A percentile compares a stretch with the other conserved stretches of the same genome.
These are phyloP conservation scores for Molossus alvarezi DNA, from an alignment of 2,797 vertebrate species.

Conservation along the genomic window DNA sequence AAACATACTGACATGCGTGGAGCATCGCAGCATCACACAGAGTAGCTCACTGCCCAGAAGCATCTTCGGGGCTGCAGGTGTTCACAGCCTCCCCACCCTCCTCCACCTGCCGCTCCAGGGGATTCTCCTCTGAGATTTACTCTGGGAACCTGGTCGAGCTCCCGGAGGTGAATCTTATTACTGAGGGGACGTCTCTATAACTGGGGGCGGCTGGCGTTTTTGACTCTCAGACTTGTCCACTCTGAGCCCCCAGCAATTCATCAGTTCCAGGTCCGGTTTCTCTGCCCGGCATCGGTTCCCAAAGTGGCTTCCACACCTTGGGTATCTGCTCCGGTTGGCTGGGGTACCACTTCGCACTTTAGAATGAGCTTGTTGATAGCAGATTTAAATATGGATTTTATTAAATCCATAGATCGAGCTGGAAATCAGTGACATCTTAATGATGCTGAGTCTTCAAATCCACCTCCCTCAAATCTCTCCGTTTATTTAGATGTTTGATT, in stretches of 20 bases:
- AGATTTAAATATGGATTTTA: not conserved
- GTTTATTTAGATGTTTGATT: not conserved
- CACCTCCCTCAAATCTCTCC: not conserved
- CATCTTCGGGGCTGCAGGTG: too few species aligned
- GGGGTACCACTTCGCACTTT: too few species aligned
- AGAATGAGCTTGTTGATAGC: too few species aligned
- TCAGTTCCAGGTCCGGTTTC: too few species aligned
- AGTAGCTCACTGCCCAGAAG: too few species aligned
- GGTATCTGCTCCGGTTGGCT: not conserved
- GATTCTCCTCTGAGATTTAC: not conserved
- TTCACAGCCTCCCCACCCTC: not conserved
- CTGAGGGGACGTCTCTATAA: fast-evolving
- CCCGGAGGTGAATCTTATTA: not conserved
- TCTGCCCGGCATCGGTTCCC: too few species aligned
- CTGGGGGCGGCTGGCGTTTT: too few species aligned
- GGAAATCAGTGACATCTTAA: not conserved
- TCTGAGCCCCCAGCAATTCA: not conserved
- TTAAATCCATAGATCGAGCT: not conserved
- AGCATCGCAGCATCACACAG: too few species aligned
- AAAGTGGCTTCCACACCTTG: fast-evolving
- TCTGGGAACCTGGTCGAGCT: not conserved
- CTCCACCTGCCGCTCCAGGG: too few species aligned
- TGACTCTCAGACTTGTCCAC: not conserved
- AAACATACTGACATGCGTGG: fast-evolving
- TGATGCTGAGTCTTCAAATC: not conserved